Percentiles rank a stretch among this genome's conserved stretches.
Conservation (phyloP, 2,797 vertebrate genomes). For the Lacerta agilis region DNA sequence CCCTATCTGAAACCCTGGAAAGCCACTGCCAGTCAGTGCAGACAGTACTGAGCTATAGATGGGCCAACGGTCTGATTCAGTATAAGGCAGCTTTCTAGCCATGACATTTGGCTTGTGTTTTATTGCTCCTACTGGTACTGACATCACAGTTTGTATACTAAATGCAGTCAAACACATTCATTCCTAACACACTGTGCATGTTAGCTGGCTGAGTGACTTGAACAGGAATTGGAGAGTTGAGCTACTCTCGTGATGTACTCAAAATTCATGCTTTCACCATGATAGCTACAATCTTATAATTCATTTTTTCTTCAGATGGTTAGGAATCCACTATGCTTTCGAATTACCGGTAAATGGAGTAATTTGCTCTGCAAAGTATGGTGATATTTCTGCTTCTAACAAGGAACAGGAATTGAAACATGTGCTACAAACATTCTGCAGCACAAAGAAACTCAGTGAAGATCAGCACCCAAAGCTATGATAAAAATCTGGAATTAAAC, state of each 20-base stretch:
- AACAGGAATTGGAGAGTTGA: not conserved
- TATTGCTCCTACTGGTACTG: not conserved
- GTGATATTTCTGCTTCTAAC: not conserved
- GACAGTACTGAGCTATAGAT: too few relatives aligned
- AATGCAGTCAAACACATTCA: not conserved
- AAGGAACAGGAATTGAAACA: not conserved
- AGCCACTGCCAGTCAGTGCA: not conserved
- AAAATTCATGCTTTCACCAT: conserved; percentile 6
- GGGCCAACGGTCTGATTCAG: too few relatives aligned
- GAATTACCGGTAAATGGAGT: conserved; percentile 14
- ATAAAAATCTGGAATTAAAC: conserved; percentile 46
- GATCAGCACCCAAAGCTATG: conserved; percentile 37
- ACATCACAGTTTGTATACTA: not conserved
- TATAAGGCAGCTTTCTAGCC: not conserved
- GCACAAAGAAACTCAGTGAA: not conserved
- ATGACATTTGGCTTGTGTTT: not conserved
- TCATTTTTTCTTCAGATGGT: not conserved
- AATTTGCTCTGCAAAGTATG: not conserved
- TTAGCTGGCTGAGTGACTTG: not conserved
- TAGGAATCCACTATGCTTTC: not conserved
- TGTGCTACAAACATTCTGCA: conserved; percentile 4
- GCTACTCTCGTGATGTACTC: not conserved
- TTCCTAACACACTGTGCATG: not conserved
- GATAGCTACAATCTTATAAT: not conserved
- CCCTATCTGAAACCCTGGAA: not conserved